Evolutionary conservation across 2,888 invertebrate genomes (phyloP).

Genomic region (Aleiodes testaceus): DNA sequence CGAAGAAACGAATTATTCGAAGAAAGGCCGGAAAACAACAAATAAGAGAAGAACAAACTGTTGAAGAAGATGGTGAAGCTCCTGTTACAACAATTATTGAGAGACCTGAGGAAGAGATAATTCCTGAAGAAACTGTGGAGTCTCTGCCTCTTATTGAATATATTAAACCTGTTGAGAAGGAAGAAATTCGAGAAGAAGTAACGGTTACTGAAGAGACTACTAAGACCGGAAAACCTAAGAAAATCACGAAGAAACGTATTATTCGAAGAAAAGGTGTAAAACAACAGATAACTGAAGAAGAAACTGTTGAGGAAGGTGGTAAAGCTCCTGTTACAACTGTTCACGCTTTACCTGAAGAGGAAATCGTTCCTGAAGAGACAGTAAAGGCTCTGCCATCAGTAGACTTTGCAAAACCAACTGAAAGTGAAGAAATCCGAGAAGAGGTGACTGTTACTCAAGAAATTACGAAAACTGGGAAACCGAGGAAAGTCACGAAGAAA

Average conservation of each 20-base stretch:
- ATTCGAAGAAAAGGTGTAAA: conserved; percentile 65
- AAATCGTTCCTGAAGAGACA: conserved; percentile 44
- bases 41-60: conserved; percentile 49
- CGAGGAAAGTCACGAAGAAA: conserved; percentile 67
- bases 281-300: conserved; percentile 48
- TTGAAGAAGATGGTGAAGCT: conserved; percentile 72
- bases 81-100: conserved; percentile 67
- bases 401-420: conserved; percentile 56
- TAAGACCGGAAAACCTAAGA: conserved; percentile 57
- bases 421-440: conserved; percentile 60
- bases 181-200: conserved; percentile 54
- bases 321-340: conserved; percentile 70
- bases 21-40: conserved; percentile 64
- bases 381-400: conserved; percentile 58
- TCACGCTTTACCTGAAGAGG: conserved; percentile 60
- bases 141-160: conserved; percentile 40
- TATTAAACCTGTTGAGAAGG: conserved; percentile 67
- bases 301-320: conserved; percentile 68
- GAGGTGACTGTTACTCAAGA: conserved; percentile 60
- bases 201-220: conserved; percentile 49
- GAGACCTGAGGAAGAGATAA: conserved; percentile 70
- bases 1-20: conserved; percentile 58
- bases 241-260: conserved; percentile 56
- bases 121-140: conserved; percentile 48
- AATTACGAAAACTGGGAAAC: conserved; percentile 64